Evolutionary conservation across 1,140 invertebrate species (phyloP).

Genomic region (Caligus rogercresseyi): DNA sequence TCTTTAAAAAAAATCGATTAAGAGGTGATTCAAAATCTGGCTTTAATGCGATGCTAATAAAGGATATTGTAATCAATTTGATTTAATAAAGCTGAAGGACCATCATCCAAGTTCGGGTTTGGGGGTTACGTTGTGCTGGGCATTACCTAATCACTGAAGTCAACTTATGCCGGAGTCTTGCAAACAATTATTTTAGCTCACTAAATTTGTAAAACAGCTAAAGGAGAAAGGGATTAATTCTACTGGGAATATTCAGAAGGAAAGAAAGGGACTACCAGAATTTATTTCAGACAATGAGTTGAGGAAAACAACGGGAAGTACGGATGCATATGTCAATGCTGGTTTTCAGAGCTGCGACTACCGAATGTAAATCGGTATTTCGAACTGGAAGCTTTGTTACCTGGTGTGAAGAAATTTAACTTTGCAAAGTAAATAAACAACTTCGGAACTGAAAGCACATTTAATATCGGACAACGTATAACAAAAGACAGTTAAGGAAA

Average conservation of each 20-base stretch:
- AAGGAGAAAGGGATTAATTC: neutral
- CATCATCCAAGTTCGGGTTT: neutral
- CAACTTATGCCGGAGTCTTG: neutral
- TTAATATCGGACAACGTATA: too few species aligned
- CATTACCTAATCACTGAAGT: neutral
- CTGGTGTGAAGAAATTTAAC: too few species aligned
- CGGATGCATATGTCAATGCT: neutral
- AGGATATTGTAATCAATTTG: neutral
- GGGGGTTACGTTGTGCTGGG: neutral
- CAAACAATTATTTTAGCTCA: neutral
- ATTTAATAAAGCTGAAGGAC: neutral
- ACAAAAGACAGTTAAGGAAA: too few species aligned
- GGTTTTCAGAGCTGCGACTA: too few species aligned
- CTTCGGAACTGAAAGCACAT: too few species aligned
- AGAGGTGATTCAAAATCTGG: neutral
- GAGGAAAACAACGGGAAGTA: too few species aligned
- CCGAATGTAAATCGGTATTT: too few species aligned
- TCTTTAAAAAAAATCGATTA: neutral
- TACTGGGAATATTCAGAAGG: neutral
- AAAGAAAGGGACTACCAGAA: neutral
- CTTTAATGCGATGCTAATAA: neutral
- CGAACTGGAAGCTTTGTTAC: too few species aligned
- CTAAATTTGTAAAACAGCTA: neutral
- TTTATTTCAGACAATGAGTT: neutral
- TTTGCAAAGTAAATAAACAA: too few species aligned